Evolutionary conservation across 2,113 vertebrate genomes (phyloP).

Genomic region (Patagioenas fasciata): DNA sequence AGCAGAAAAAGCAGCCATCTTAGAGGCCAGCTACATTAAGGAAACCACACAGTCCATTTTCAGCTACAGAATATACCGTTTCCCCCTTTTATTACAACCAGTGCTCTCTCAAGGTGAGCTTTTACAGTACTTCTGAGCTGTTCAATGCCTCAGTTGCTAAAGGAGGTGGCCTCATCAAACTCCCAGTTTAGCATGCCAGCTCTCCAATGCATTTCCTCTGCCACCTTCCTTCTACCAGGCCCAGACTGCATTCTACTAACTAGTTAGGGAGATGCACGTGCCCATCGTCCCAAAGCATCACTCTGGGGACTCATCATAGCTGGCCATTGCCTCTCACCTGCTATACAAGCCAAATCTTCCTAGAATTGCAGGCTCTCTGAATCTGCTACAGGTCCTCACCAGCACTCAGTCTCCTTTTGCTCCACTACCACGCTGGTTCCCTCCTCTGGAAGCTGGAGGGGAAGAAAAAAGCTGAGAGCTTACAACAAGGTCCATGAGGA

Average conservation of each 20-base stretch:
- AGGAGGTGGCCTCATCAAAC: neutral
- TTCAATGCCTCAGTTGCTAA: neutral
- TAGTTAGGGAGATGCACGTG: neutral
- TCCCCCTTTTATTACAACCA: neutral
- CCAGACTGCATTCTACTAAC: neutral
- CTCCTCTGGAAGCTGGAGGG: neutral
- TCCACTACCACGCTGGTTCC: neutral
- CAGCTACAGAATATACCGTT: neutral
- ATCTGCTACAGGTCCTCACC: neutral
- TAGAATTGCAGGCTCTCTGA: neutral
- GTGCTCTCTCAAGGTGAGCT: neutral
- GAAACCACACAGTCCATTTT: neutral
- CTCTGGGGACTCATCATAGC: neutral
- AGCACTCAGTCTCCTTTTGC: neutral
- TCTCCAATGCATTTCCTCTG: neutral
- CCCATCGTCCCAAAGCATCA: neutral
- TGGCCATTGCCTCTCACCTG: neutral
- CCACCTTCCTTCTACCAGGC: neutral
- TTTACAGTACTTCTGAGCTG: neutral
- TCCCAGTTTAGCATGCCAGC: neutral
- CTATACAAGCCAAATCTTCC: neutral
- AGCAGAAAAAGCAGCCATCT: neutral
- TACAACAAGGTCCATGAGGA: too few relatives aligned
- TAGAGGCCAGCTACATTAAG: neutral
- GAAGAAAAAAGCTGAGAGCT: neutral